phyloP scores from a whole-genome alignment of 1,140 invertebrate genomes.

The Contarinia nasturtii region DNA sequence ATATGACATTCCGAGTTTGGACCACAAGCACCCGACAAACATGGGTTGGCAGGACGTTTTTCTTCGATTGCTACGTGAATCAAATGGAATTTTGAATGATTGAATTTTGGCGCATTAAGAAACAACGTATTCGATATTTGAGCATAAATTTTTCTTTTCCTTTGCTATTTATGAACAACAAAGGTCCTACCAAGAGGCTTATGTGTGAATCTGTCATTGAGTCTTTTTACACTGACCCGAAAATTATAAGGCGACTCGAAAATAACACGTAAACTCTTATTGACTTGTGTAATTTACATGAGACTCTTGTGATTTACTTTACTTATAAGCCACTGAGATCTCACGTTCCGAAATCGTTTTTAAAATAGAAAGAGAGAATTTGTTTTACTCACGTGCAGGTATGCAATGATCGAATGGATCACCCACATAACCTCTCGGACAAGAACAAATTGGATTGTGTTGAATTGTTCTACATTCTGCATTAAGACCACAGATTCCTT shows the following conservation, averaged over 20 bases:
- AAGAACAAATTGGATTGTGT: constrained; percentile 72
- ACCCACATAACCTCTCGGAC: constrained; percentile 49
- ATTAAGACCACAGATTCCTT: constrained; percentile 55
- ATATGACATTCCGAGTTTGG: constrained; percentile 58
- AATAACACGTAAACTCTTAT: too few relatives aligned
- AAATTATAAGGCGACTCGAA: too few relatives aligned
- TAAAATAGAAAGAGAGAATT: not conserved
- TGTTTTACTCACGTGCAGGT: constrained; percentile 37
- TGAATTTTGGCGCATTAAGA: constrained; percentile 3
- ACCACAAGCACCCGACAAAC: constrained; percentile 63
- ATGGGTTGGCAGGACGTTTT: constrained; percentile 35
- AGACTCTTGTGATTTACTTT: too few relatives aligned
- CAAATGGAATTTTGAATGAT: not conserved
- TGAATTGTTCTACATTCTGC: constrained; percentile 60
- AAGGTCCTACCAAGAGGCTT: too few relatives aligned
- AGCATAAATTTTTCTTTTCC: too few relatives aligned
- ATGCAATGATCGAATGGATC: constrained; percentile 65
- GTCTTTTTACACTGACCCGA: too few relatives aligned
- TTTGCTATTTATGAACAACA: too few relatives aligned
- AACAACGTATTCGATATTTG: too few relatives aligned
- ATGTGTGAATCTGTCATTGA: too few relatives aligned
- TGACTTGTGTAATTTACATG: too few relatives aligned
- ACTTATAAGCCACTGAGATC: too few relatives aligned
- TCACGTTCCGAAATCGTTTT: too few relatives aligned
- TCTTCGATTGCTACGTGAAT: constrained; percentile 19